Conservation (phyloP, 1,140 invertebrate genomes). For the roundworm (Caenorhabditis elegans) region WBcel235 BX284606.5:2680001-2680500, state of each 20-base stretch:
- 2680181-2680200: slow-evolving; percentile 70
- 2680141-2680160: slow-evolving; percentile 59
- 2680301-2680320: slow-evolving; percentile 21
- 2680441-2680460: background rate
- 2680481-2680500: background rate
- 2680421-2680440: background rate
- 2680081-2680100: slow-evolving; percentile 92
- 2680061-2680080: slow-evolving; percentile 83
- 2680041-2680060: slow-evolving; percentile 58
- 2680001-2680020: slow-evolving; percentile 27
- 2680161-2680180: slow-evolving; percentile 66
- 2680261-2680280: too few species aligned
- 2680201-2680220: slow-evolving; percentile 56
- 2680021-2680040: slow-evolving; percentile 42
- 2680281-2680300: background rate
- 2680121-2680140: slow-evolving; percentile 68
- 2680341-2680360: background rate
- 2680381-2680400: background rate
- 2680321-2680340: slow-evolving; percentile 25
- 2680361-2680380: background rate
- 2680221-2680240: too few species aligned
- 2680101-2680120: slow-evolving; percentile 95
- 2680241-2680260: too few species aligned
- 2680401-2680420: background rate
- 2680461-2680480: background rate